phyloP scores from a whole-genome alignment of 2,113 vertebrate genomes.

The Dasyornis broadbenti region DNA sequence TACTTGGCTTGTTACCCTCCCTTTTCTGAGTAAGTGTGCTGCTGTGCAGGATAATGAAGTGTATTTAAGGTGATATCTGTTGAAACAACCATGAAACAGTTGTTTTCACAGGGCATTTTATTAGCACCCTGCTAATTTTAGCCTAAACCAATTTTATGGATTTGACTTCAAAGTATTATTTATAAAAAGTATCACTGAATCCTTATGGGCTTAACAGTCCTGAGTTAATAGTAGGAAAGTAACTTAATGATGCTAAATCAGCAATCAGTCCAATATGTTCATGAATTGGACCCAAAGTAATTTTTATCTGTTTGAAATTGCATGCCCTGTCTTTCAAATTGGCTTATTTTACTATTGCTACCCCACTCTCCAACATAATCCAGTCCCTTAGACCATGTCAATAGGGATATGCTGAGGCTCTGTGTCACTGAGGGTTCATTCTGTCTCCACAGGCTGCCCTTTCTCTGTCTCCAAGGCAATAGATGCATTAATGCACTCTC shows the following conservation, averaged over 20 bases:
- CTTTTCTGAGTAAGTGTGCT: background rate
- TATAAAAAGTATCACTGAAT: background rate
- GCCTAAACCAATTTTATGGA: background rate
- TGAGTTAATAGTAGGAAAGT: background rate
- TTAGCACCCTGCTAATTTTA: background rate
- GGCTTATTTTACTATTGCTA: background rate
- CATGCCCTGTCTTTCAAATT: background rate
- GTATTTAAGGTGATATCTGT: background rate
- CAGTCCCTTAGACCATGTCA: background rate
- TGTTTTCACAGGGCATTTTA: background rate
- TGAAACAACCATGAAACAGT: background rate
- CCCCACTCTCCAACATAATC: background rate
- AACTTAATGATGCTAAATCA: background rate
- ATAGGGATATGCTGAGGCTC: background rate
- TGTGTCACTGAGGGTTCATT: background rate
- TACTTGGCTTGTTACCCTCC: background rate
- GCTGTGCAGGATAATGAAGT: background rate
- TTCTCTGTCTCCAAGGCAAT: constrained; percentile 30
- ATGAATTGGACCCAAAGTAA: background rate
- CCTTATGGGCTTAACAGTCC: background rate
- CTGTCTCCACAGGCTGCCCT: background rate
- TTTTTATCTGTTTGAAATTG: background rate
- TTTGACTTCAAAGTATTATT: constrained; percentile 10
- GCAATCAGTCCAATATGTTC: background rate
- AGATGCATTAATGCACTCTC: constrained; percentile 18